Conservation (phyloP, 2,113 vertebrate species). For the Xyrauchen texanus region DNA sequence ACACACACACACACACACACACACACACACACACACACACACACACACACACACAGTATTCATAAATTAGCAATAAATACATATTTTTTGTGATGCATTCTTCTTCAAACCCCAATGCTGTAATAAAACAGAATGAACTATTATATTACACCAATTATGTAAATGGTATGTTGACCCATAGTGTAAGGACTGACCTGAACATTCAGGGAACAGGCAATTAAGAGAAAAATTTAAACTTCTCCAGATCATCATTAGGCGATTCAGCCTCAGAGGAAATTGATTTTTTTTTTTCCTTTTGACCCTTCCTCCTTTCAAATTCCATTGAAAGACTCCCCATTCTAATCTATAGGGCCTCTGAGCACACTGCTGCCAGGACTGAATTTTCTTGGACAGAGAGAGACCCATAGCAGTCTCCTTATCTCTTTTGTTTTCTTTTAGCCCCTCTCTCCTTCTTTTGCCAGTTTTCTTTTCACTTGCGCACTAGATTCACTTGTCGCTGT, state of each 20-base stretch:
- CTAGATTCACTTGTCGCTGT: too few species aligned
- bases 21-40: too few species aligned
- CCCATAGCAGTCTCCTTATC: slow-evolving; percentile 59
- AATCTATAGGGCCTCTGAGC: slow-evolving; percentile 67
- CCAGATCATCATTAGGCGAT: slow-evolving; percentile 76
- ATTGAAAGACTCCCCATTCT: slow-evolving; percentile 58
- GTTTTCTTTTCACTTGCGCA: background rate
- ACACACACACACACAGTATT: too few species aligned
- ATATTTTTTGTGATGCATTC: background rate
- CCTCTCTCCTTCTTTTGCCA: slow-evolving; percentile 43
- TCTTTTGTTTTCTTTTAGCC: background rate
- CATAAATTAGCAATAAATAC: too few species aligned
- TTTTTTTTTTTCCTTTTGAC: slow-evolving; percentile 63
- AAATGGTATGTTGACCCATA: slow-evolving; percentile 52
- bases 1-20: too few species aligned
- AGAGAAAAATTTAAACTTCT: slow-evolving; percentile 75
- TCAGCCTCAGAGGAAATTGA: slow-evolving; percentile 75
- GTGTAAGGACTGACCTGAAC: slow-evolving; percentile 40
- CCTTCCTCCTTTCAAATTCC: background rate
- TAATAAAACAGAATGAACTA: slow-evolving; percentile 30
- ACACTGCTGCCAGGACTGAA: slow-evolving; percentile 69
- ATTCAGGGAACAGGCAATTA: slow-evolving; percentile 73
- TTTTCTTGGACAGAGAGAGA: slow-evolving; percentile 64
- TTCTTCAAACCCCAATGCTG: slow-evolving; percentile 35
- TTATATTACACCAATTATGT: slow-evolving; percentile 50